Base-by-base conservation (phyloP, 2,797 vertebrate genomes). In the Danionella dracula region DNA sequence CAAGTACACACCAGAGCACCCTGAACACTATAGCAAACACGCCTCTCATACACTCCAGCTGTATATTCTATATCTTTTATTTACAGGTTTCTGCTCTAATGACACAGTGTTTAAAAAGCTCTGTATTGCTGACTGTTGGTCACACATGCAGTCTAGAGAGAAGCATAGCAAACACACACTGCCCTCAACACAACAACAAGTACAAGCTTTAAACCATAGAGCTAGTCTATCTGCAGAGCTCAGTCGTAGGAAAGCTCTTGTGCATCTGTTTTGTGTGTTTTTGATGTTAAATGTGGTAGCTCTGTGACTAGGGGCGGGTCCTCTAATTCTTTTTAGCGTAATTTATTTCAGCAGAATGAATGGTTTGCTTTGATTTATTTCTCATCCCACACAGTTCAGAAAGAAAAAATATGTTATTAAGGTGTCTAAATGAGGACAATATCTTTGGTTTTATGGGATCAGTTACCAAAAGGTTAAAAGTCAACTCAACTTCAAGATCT, bases 271-370 rank as follows among this genome's bases (percentile, higher is more conserved):
- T 72, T 70, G 9, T 4, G 40, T 58, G 48, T 66, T 70, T 54
- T 56, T 20, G 54, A 48, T 34, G 8, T 41, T 15, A 29, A 19
- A 51, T 59, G 19, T 34, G 35, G 7, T 32, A 44, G 81, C 80
- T 85, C 75, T 76, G 78, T 80, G 63, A 53, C 50, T 72, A 81
- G 86, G 86, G 87, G 86, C 86, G 81, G 88, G 88, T 88, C 86
- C 88, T 88, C 88, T 86, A 74, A 84, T 76, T 79, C 70, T 77
- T 48, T 27, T 73, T 27, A 60, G 53, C 38, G 74, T 74, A 66
- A 76, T 77, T 74, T 69, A 69, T 74, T 77, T 58, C 41, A 23
- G 20, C 56, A 54, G 23, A n/a, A 3, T 27, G 6, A 27, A 27
- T 27, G 23, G 3, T 27, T 27, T 27, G 23, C 6, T 27, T 27